Evolutionary conservation across 2,113 vertebrate genomes (phyloP), one percentile per base, ranked within the genome.

Genomic region (Sebastes schlegelii): DNA sequence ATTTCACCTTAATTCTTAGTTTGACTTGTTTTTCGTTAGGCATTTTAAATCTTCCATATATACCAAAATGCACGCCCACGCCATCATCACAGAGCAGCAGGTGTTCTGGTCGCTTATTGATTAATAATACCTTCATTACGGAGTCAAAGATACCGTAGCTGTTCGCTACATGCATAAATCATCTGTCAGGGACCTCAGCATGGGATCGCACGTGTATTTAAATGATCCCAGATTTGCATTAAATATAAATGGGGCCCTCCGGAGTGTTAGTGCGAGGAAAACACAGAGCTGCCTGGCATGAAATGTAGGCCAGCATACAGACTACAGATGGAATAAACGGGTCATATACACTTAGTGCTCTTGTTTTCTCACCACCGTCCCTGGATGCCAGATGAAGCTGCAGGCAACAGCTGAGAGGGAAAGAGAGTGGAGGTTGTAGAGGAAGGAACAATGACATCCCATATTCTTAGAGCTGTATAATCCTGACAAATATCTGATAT

Each of bases 141-240:
- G 17, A 58, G 45, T 51, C 8, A 9, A n/a, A 14, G 23, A 40
- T 34, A 34, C 34, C 34, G 34, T 14, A 9, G 42, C 55, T 88
- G 61, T 58, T 77, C 8, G n/a, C 45, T 42, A 34, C 58, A n/a
- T 16, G 17, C 55, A 79, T 78, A 11, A 19, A 10, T 79, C 55
- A 54, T 63, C 65, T 54, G 58, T 46, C 23, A 45, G 74, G 48
- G 23, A 77, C 49, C 45, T 16, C 70, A 40, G 42, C 55, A 7
- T 80, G 61, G 55, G 61, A 72, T 74, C 42, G 12, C 77, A 68
- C 40, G 72, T 77, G 62, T 45, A 55, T 48, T 69, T 69, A 77
- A 58, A 74, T 86, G 13, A 85, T 84, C 61, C 21, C 48, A 43
- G 55, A 63, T 82, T 87, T 82, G 45, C 67, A 84, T 87, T 67